These are phyloP conservation scores for Peromyscus eremicus DNA, from an alignment of 2,797 vertebrate genomes.

Conservation along the genomic window DNA sequence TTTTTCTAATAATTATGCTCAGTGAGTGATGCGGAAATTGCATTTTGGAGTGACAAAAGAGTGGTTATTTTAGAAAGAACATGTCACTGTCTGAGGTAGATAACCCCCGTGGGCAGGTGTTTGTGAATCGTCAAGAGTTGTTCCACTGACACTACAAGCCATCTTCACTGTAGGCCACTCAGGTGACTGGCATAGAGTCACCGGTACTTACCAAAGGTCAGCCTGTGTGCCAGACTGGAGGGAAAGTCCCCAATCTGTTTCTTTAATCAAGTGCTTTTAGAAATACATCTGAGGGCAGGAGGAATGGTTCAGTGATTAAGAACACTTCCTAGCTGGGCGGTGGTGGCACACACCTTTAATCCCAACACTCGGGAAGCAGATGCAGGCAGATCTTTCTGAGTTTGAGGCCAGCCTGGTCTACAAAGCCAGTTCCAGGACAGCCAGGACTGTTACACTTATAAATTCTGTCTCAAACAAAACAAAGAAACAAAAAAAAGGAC, in stretches of 20 bases:
- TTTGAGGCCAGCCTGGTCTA: not conserved
- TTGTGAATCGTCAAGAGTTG: constrained; percentile 22
- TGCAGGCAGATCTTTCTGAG: not conserved
- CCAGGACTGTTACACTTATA: not conserved
- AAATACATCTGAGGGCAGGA: not conserved
- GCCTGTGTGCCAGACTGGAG: not conserved
- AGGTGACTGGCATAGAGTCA: not conserved
- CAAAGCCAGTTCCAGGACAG: not conserved
- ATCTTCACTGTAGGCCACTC: not conserved
- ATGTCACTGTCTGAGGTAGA: constrained; percentile 47
- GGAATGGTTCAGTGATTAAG: not conserved
- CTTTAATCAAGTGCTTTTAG: not conserved
- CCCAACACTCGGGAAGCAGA: not conserved
- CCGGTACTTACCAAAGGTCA: not conserved
- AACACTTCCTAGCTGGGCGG: not conserved
- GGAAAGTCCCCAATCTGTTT: not conserved
- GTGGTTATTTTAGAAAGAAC: constrained; percentile 66
- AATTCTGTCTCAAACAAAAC: not conserved
- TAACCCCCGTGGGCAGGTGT: not conserved
- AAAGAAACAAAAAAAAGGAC: not conserved
- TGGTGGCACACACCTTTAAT: not conserved
- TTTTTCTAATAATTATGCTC: constrained; percentile 77
- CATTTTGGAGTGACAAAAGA: constrained; percentile 67
- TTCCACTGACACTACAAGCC: not conserved
- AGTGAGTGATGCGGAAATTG: constrained; percentile 67